Base-by-base conservation (phyloP, 2,888 invertebrate genomes). In the Dastarcus helophoroides region DNA sequence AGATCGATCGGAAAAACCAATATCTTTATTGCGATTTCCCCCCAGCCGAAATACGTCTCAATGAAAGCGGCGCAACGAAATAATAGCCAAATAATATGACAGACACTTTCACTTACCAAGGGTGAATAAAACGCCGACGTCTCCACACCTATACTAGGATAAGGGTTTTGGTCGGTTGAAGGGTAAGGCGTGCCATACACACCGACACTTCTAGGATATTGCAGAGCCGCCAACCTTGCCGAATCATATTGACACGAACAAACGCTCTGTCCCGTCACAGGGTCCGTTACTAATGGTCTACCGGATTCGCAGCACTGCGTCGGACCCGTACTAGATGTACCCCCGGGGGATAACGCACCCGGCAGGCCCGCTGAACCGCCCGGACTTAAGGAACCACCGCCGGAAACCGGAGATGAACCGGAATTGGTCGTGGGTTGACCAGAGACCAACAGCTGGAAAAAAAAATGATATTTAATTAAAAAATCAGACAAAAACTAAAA, bases 71-170 rank as follows among this genome's bases (percentile, higher is more conserved):
- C n/a, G n/a, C n/a, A n/a, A n/a, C n/a, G n/a, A n/a, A n/a, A n/a
- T n/a, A n/a, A n/a, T n/a, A n/a, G n/a, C n/a, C n/a, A n/a, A n/a
- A n/a, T n/a, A n/a, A n/a, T n/a, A n/a, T n/a, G n/a, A n/a, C n/a
- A n/a, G n/a, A n/a, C n/a, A n/a, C 6, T 19, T 7, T 25, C 31
- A 79, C 90, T 79, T 73, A 93, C 91, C 81, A 93, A 62, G 46
- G 91, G 89, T 40, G 90, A 86, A 66, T 91, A 91, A 68, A 93
- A 93, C 33, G 91, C 90, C 28, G 91, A 90, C 55, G 89, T 89
- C 60, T 90, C 90, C 51, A 86, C 83, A 36, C 86, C 85, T 65
- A 90, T 89, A 63, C 86, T 86, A 27, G 88, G 88, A 58, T 90
- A 90, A 22, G 89, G 88, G 58, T 85, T 86, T 64, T 90, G 90